phyloP scores from a whole-genome alignment of 2,888 invertebrate species.

The Agriopis leucophaearia region DNA sequence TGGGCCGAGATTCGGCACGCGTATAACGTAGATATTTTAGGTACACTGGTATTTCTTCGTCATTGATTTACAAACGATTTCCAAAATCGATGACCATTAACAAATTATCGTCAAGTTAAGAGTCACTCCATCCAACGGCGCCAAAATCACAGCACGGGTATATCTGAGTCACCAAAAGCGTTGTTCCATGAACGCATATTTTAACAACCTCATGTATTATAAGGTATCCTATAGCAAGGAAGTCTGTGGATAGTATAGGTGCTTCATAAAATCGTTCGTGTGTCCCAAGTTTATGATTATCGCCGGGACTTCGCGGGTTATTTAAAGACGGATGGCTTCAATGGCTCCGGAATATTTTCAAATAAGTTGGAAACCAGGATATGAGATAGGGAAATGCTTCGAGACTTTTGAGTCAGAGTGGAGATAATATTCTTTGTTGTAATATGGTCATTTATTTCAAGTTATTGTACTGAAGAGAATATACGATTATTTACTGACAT shows the following conservation, averaged over 20 bases:
- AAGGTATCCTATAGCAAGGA: conserved; percentile 55
- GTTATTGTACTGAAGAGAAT: conserved; percentile 3
- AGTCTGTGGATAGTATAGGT: conserved; percentile 53
- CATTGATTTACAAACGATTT: background rate
- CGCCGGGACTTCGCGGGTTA: conserved; percentile 54
- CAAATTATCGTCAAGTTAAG: background rate
- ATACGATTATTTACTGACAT: background rate
- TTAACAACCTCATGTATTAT: conserved; percentile 50
- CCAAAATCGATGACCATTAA: background rate
- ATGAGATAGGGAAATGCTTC: conserved; percentile 48
- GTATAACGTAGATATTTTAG: no score
- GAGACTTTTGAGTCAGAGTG: conserved; percentile 18
- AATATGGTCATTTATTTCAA: background rate
- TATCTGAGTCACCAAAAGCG: conserved; percentile 21
- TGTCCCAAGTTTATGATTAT: conserved; percentile 66
- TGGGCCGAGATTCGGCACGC: no score
- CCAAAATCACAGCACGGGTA: background rate
- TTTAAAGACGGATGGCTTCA: conserved; percentile 56
- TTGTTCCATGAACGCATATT: conserved; percentile 46
- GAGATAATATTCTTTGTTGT: conserved; percentile 18
- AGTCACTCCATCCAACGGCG: background rate
- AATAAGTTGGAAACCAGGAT: conserved; percentile 45
- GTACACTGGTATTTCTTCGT: no score
- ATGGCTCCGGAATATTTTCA: conserved; percentile 48
- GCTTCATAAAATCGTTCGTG: conserved; percentile 66